These are phyloP conservation scores for Sebastes goodei DNA, from an alignment of 2,797 vertebrate genomes.

Conservation along the genomic window DNA sequence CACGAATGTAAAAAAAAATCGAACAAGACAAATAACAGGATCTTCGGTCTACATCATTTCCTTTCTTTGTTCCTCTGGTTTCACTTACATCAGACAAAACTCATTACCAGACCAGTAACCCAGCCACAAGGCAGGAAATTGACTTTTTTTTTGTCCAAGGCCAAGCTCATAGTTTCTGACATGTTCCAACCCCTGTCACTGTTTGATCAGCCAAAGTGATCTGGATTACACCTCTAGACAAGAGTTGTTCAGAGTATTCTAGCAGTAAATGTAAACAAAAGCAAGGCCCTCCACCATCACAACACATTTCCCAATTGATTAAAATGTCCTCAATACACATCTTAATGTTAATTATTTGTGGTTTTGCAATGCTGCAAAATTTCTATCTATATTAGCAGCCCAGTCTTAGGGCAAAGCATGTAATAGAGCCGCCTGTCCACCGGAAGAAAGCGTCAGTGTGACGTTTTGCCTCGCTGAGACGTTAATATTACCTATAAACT, in stretches of 20 bases:
- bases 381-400: not conserved
- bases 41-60: constrained; percentile 37
- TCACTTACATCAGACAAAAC: constrained; percentile 20
- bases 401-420: too few species aligned
- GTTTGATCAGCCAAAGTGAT: constrained; percentile 25
- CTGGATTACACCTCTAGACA: constrained; percentile 2
- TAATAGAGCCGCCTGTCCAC: too few species aligned
- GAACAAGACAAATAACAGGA: constrained; percentile 28
- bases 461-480: too few species aligned
- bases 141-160: constrained; percentile 26
- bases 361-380: not conserved
- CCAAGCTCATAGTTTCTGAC: constrained; percentile 3
- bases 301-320: not conserved
- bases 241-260: not conserved
- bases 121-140: constrained; percentile 46
- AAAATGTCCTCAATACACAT: not conserved
- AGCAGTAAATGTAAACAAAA: not conserved
- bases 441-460: too few species aligned
- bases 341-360: not conserved
- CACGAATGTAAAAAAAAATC: constrained; percentile 13
- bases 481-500: not conserved
- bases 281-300: too few species aligned
- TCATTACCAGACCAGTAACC: constrained; percentile 34
- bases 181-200: constrained; percentile 10
- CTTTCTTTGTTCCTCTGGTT: constrained; percentile 27